phyloP scores from a whole-genome alignment of 2,797 vertebrate species.

The Lacerta viridis region DNA sequence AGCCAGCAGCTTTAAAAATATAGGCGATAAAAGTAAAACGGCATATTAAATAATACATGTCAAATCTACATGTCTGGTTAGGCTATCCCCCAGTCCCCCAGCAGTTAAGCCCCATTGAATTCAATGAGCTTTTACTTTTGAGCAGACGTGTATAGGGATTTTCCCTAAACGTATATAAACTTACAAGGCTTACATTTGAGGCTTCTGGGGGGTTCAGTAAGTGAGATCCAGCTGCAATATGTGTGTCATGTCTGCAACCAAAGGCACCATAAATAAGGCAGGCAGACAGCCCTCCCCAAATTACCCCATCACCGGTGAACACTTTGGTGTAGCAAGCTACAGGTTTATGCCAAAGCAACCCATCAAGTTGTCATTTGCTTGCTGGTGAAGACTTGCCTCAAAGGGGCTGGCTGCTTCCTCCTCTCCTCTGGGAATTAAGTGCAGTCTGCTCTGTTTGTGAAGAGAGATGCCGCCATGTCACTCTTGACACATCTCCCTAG shows the following conservation, averaged over 20 bases:
- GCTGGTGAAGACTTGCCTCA: slow-evolving; percentile 56
- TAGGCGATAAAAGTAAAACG: too few species aligned
- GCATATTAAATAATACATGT: too few species aligned
- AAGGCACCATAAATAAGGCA: slow-evolving; percentile 27
- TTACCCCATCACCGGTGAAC: fast-evolving
- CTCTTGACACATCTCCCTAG: not conserved
- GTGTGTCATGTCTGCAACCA: not conserved
- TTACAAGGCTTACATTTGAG: not conserved
- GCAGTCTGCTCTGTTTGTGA: slow-evolving; percentile 38
- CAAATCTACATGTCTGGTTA: too few species aligned
- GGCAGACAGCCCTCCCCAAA: not conserved
- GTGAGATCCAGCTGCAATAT: not conserved
- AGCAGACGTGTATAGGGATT: too few species aligned
- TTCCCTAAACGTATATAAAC: not conserved
- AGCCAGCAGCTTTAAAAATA: too few species aligned
- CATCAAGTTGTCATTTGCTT: slow-evolving; percentile 51
- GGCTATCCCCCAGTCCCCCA: too few species aligned
- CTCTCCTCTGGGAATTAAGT: slow-evolving; percentile 42
- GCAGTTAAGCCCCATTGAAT: too few species aligned
- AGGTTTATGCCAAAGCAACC: slow-evolving; percentile 23
- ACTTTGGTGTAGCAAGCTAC: not conserved
- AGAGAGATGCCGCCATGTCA: slow-evolving; percentile 17
- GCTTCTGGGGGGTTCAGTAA: not conserved
- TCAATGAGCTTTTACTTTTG: too few species aligned
- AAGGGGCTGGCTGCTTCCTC: slow-evolving; percentile 52